A percentile compares a stretch with the other conserved stretches of the same genome.
phyloP scores from a whole-genome alignment of 2,113 vertebrate genomes.

The Nymphicus hollandicus region DNA sequence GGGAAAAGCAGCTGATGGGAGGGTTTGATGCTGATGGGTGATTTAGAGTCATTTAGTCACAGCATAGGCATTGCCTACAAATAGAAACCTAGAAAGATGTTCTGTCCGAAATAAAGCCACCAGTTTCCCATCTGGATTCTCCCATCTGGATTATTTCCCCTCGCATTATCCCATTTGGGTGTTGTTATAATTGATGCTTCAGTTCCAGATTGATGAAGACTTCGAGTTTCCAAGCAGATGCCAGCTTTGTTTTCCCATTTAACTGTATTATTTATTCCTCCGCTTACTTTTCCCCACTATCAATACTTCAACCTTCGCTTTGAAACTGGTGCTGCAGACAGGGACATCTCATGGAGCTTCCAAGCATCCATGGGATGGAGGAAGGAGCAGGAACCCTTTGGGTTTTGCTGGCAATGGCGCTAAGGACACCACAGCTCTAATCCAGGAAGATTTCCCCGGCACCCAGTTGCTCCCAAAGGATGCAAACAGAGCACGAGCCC shows the following conservation, averaged over 20 bases:
- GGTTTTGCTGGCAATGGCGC: not conserved
- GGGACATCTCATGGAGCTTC: not conserved
- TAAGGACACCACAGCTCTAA: accelerated
- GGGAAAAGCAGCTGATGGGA: not conserved
- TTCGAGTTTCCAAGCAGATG: not conserved
- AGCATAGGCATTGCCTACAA: not conserved
- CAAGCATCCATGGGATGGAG: not conserved
- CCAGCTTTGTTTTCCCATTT: not conserved
- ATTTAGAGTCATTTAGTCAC: not conserved
- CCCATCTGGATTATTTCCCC: not conserved
- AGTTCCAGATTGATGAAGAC: not conserved
- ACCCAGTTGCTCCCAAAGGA: not conserved
- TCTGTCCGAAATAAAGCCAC: no score
- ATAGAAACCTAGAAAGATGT: not conserved
- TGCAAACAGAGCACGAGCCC: not conserved
- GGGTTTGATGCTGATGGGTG: not conserved
- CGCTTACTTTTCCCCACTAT: not conserved
- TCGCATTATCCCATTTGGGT: not conserved
- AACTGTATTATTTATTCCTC: not conserved
- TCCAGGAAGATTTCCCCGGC: not conserved
- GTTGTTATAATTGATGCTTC: not conserved
- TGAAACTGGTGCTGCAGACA: not conserved
- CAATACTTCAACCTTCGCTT: not conserved
- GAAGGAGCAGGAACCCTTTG: not conserved
- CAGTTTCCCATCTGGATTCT: not conserved